These are phyloP conservation scores for Acanthopleura granulata DNA, from an alignment of 2,888 invertebrate genomes.

Conservation along the genomic window DNA sequence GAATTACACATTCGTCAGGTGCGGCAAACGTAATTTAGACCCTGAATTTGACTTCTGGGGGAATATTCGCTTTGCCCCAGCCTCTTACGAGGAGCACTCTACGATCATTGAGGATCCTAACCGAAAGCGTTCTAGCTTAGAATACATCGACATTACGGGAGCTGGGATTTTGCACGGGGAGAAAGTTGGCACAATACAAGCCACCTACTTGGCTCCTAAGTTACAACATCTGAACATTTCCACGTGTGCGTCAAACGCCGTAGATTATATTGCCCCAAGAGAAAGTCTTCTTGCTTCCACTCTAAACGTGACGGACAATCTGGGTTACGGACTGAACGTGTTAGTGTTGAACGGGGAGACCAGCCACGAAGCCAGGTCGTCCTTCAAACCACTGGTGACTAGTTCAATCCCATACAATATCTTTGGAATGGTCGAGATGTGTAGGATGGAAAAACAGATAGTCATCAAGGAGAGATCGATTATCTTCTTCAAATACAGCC, in stretches of 20 bases:
- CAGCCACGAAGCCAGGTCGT: constrained; percentile 81
- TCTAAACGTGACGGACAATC: constrained; percentile 75
- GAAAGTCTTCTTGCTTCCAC: constrained; percentile 75
- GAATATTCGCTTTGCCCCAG: constrained; percentile 91
- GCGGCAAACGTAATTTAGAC: constrained; percentile 74
- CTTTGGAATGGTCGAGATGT: constrained; percentile 95
- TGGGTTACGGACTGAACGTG: constrained; percentile 91
- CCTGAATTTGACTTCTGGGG: constrained; percentile 80
- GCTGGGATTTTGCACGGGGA: constrained; percentile 97
- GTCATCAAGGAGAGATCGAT: constrained; percentile 89
- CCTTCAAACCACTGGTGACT: constrained; percentile 87
- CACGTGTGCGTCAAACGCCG: constrained; percentile 89
- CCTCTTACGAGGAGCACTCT: constrained; percentile 87
- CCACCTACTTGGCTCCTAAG: constrained; percentile 89
- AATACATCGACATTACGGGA: constrained; percentile 83
- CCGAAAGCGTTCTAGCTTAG: constrained; percentile 80
- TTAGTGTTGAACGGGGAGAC: constrained; percentile 91
- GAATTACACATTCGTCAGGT: constrained; percentile 91
- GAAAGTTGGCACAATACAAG: constrained; percentile 89
- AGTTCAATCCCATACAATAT: constrained; percentile 84
- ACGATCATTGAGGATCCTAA: constrained; percentile 61
- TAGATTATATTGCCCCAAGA: constrained; percentile 90
- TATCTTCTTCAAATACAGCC: constrained; percentile 96
- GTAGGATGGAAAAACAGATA: constrained; percentile 93
- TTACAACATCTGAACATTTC: constrained; percentile 84